phyloP scores from a whole-genome alignment of 2,888 invertebrate species.

The Cheilosia vulpina region DNA sequence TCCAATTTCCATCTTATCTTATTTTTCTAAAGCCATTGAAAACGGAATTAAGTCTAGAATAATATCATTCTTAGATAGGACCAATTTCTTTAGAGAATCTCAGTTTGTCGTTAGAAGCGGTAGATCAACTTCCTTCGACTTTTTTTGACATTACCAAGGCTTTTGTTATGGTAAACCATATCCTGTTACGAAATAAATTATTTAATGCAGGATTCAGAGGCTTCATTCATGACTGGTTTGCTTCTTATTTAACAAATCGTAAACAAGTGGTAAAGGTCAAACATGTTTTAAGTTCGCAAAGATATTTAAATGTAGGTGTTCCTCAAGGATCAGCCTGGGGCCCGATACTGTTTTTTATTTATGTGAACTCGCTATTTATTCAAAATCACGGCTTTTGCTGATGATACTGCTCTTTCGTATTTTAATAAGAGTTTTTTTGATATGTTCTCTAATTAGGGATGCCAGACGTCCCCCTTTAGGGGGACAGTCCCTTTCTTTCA shows the following conservation, averaged over 20 bases:
- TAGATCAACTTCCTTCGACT: slow-evolving; percentile 19
- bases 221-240: slow-evolving; percentile 20
- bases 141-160: too few species aligned
- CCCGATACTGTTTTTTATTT: too few species aligned
- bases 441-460: too few species aligned
- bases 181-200: slow-evolving; percentile 18
- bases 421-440: too few species aligned
- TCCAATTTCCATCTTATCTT: too few species aligned
- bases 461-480: too few species aligned
- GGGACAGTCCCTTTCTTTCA: too few species aligned
- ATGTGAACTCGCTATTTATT: slow-evolving; percentile 14
- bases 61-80: too few species aligned
- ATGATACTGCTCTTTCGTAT: slow-evolving; percentile 7
- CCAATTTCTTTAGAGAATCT: too few species aligned
- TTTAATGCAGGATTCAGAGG: slow-evolving; percentile 25
- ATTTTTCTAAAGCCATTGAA: too few species aligned
- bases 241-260: slow-evolving; percentile 17
- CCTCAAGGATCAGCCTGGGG: slow-evolving; percentile 8
- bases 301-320: not conserved
- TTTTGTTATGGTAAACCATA: too few species aligned
- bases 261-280: slow-evolving; percentile 4
- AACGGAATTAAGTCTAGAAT: too few species aligned
- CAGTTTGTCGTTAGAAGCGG: slow-evolving; percentile 32
- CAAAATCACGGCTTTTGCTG: slow-evolving; percentile 22
- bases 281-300: not conserved